Base-by-base conservation (phyloP, 2,888 invertebrate species). In the Cinara cedri region DNA sequence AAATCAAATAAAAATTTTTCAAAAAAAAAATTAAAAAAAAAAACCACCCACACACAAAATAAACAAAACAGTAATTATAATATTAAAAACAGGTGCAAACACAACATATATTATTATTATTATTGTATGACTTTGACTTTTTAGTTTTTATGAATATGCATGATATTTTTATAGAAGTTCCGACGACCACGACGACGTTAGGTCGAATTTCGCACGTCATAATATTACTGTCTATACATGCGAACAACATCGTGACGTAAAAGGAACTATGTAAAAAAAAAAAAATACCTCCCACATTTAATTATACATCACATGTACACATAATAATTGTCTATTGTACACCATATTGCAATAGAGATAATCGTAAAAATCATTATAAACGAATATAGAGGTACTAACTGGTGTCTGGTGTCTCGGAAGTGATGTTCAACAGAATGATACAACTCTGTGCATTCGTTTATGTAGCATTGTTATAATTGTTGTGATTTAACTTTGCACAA, bases 1-100 rank as follows among this genome's bases (percentile, higher is more conserved):
- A 68, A 51, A 51, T 51, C 68, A 68, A 68, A 68, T 68, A 34
- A 19, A 51, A 68, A n/a, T 34, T 34, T 34, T 34, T 6, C 3
- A 34, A 34, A 34, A 34, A 34, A 34, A 34, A n/a, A n/a, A n/a
- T n/a, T n/a, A n/a, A n/a, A 34, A 34, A 34, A 34, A 34, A 34
- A 34, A 34, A 34, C 3, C 34, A 34, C 34, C 6, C 26, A 11
- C 34, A 68, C 4, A 19, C 16, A 8, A 68, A 26, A 68, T 3
- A 51, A 46, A 68, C 49, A 13, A 26, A 68, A 54, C 14, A 1
- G 19, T 34, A 19, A 9, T 19, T 42, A 34, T 63, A 42, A n/a
- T 6, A n/a, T 42, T 34, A 3, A 54, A 54, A 19, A 42, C 14
- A 34, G 26, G 34, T 34, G 34, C 34, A 34, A 34, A 34, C 34